Conservation (phyloP, 2,888 invertebrate genomes). For the Zygothrica quintamaculata region DNA sequence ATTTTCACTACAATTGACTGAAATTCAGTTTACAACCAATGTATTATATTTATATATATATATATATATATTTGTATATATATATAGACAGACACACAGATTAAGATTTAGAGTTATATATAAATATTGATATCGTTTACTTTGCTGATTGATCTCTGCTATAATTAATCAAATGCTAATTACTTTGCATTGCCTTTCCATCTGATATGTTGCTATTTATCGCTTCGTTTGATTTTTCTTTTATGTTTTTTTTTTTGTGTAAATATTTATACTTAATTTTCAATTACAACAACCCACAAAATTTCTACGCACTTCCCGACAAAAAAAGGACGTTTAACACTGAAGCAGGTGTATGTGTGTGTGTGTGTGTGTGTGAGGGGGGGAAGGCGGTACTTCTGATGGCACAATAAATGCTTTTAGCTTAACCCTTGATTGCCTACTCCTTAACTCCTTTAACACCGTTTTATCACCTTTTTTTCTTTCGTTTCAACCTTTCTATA, state of each 20-base stretch:
- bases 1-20: constrained; percentile 50
- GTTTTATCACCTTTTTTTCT: too few species aligned
- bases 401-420: constrained; percentile 55
- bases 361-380: background rate
- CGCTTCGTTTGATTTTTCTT: too few species aligned
- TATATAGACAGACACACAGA: too few species aligned
- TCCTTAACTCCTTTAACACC: too few species aligned
- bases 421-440: constrained; percentile 8
- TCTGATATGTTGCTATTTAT: constrained; percentile 74
- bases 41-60: constrained; percentile 43
- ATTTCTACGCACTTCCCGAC: constrained; percentile 10
- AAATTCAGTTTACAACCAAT: constrained; percentile 51
- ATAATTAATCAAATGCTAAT: constrained; percentile 54
- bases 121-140: background rate
- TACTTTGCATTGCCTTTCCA: constrained; percentile 47
- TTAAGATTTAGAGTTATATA: constrained; percentile 20
- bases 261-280: constrained; percentile 77
- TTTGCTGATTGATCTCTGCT: constrained; percentile 42
- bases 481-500: too few species aligned
- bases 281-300: constrained; percentile 61
- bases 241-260: too few species aligned
- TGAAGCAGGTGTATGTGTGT: too few species aligned
- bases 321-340: constrained; percentile 47
- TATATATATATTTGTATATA: constrained; percentile 17
- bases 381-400: background rate